These are phyloP conservation scores for Nibea albiflora DNA, from an alignment of 2,113 vertebrate genomes.

Conservation along the genomic window DNA sequence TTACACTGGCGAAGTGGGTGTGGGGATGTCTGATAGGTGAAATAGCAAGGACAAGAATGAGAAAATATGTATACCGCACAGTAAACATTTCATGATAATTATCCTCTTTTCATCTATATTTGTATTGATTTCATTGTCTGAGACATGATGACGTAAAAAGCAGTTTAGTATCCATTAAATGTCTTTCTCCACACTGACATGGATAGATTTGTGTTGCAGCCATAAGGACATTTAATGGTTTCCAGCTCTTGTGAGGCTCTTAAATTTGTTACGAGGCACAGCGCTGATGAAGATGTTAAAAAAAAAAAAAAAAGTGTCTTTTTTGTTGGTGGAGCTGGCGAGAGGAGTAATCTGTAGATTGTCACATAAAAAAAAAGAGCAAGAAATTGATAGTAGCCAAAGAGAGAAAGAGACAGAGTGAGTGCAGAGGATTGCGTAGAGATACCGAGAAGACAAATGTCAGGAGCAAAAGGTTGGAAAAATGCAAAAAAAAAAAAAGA, in stretches of 20 bases:
- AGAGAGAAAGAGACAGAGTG: not conserved
- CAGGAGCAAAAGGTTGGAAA: slow-evolving; percentile 35
- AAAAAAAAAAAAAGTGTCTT: not conserved
- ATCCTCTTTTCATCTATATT: slow-evolving; percentile 10
- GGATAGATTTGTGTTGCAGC: not conserved
- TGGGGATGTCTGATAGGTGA: not conserved
- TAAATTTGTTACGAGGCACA: slow-evolving; percentile 5
- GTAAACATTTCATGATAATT: not conserved
- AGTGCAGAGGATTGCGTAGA: not conserved
- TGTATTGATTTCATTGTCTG: slow-evolving; percentile 17
- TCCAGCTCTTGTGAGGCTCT: slow-evolving; percentile 6
- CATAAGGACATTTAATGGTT: slow-evolving; percentile 1
- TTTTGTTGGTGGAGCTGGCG: not conserved
- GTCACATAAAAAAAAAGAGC: not conserved
- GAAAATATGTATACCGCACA: not conserved
- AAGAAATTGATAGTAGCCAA: not conserved
- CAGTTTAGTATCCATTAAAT: slow-evolving; percentile 11
- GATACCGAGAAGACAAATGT: slow-evolving; percentile 20
- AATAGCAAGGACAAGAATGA: not conserved
- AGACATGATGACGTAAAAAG: slow-evolving; percentile 2
- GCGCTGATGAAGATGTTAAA: not conserved
- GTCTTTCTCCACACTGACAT: not conserved
- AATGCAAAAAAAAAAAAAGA: slow-evolving; percentile 1
- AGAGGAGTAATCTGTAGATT: not conserved
- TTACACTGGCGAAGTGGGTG: not conserved